Percentiles rank a stretch among this genome's conserved stretches.
Evolutionary conservation across 1,140 invertebrate species (phyloP).

Genomic region (Zaprionus nigranus): DNA sequence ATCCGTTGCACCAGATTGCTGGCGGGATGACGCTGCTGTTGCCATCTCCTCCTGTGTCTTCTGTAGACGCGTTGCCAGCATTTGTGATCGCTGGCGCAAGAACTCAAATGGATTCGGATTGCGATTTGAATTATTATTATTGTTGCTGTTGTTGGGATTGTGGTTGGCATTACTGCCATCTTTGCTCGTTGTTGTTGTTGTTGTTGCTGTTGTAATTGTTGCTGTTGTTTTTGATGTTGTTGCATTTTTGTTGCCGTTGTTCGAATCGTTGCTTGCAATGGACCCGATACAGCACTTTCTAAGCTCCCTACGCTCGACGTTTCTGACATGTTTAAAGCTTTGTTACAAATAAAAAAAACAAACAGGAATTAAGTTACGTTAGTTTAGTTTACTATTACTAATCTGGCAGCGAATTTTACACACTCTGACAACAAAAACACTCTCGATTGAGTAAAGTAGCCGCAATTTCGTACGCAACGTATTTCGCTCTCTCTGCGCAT

Average conservation of each 20-base stretch:
- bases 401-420: constrained; percentile 32
- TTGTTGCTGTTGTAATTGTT: background rate
- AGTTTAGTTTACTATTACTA: constrained; percentile 15
- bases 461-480: background rate
- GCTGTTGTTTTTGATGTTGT: constrained; percentile 8
- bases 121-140: background rate
- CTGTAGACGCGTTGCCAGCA: constrained; percentile 47
- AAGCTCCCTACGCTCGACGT: constrained; percentile 51
- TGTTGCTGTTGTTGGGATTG: constrained; percentile 1
- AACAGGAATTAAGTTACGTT: constrained; percentile 12
- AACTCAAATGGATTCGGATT: constrained; percentile 31
- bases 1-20: background rate
- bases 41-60: constrained; percentile 51
- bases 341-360: constrained; percentile 26
- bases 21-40: background rate
- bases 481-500: constrained; percentile 25
- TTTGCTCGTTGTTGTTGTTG: constrained; percentile 12
- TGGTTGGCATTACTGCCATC: constrained; percentile 2
- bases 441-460: constrained; percentile 16
- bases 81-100: constrained; percentile 54
- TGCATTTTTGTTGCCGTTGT: constrained; percentile 12
- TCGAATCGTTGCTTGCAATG: constrained; percentile 17
- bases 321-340: constrained; percentile 57
- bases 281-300: constrained; percentile 22
- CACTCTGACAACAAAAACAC: constrained; percentile 33